Evolutionary conservation across 2,888 invertebrate species (phyloP).

Genomic region (Listrodromus nycthemerus): DNA sequence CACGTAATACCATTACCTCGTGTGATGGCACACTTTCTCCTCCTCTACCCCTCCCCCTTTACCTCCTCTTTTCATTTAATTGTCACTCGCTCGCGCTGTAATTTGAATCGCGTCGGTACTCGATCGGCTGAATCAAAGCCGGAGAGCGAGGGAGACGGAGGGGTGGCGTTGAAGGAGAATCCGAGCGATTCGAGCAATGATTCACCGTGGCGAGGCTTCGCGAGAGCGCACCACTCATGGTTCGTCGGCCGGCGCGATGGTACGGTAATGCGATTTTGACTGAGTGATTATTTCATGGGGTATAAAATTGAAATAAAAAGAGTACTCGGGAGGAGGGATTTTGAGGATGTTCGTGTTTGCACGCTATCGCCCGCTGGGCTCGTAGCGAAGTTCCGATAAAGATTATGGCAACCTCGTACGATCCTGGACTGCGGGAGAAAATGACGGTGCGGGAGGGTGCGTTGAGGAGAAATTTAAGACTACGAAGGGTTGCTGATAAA

Average conservation of each 20-base stretch:
- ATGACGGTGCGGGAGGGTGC: no score
- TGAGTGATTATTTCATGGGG: slow-evolving; percentile 11
- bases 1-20: slow-evolving; percentile 30
- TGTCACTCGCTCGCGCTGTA: slow-evolving; percentile 33
- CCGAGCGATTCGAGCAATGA: slow-evolving; percentile 23
- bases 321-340: background rate
- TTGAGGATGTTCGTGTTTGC: background rate
- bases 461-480: background rate
- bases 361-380: background rate
- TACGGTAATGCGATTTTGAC: slow-evolving; percentile 19
- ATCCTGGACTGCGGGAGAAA: no score
- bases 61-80: slow-evolving; percentile 42
- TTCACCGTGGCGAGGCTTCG: background rate
- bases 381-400: slow-evolving; percentile 33
- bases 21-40: background rate
- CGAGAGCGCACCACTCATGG: background rate
- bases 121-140: slow-evolving; percentile 21
- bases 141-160: background rate
- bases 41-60: background rate
- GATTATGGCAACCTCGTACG: background rate
- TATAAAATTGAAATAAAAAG: background rate
- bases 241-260: background rate
- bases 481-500: slow-evolving; percentile 23
- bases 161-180: slow-evolving; percentile 13
- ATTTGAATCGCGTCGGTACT: slow-evolving; percentile 33